phyloP scores from a whole-genome alignment of 1,140 invertebrate species.

The Nephila pilipes region DNA sequence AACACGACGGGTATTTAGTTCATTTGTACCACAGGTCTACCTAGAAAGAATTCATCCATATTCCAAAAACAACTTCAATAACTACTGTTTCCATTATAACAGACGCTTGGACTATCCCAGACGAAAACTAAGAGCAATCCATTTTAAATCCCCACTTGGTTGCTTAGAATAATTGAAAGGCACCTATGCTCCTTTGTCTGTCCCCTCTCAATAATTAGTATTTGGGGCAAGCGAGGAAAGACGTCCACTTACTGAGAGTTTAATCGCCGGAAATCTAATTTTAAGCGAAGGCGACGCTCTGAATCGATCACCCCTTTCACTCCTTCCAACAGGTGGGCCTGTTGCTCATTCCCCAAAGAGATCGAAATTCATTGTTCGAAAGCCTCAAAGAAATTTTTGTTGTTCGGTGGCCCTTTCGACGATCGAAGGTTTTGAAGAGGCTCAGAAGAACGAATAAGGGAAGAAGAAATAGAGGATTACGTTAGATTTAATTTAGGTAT shows the following conservation, averaged over 20 bases:
- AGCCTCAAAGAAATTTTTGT: background rate
- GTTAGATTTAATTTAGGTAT: too few relatives aligned
- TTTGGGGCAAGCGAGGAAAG: background rate
- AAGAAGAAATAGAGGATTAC: too few relatives aligned
- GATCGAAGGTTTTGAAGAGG: background rate
- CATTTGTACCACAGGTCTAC: too few relatives aligned
- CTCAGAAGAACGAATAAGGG: too few relatives aligned
- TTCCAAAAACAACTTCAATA: too few relatives aligned
- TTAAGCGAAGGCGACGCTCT: background rate
- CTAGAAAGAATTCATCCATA: too few relatives aligned
- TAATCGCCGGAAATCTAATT: slow-evolving; percentile 5
- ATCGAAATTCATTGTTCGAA: background rate
- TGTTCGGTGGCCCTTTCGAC: background rate
- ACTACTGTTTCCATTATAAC: too few relatives aligned
- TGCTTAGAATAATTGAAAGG: background rate
- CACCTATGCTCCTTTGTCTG: background rate
- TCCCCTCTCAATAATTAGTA: slow-evolving; percentile 6
- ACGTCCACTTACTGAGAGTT: background rate
- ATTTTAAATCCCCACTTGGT: background rate
- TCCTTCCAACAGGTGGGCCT: background rate
- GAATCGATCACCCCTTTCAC: background rate
- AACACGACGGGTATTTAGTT: too few relatives aligned
- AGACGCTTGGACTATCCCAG: too few relatives aligned
- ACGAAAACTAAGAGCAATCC: background rate
- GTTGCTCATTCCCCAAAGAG: background rate